Base-by-base conservation (phyloP, 2,797 vertebrate species). In the Anableps anableps region DNA sequence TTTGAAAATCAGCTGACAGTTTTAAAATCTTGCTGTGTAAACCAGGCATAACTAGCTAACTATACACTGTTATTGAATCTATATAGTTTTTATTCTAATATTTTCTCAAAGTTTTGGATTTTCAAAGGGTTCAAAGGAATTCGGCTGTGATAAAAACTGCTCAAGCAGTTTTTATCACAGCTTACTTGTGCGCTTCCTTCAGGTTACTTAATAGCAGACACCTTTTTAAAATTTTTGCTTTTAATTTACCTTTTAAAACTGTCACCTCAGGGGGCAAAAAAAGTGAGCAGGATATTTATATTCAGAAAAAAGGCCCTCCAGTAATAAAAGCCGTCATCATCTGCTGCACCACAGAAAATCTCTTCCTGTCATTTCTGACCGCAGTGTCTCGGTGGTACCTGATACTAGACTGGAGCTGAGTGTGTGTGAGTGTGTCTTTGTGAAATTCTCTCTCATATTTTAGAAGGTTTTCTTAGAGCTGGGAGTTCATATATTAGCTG, bases 341-440 rank as follows among this genome's bases (percentile, higher is more conserved):
- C 75, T 77, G 36, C 29, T 34, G 41, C 76, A 43, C 55, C 75
- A 29, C 50, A n/a, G 88, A 88, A 77, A 58, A 64, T 58, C 74
- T 36, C 71, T 29, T 31, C 36, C 76, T 85, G 80, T 88, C 85
- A 80, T 77, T 78, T 83, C 45, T 73, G 83, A 77, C 80, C 72
- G 36, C 51, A 55, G 50, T 53, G 84, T 36, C 79, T 88, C 81
- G 21, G 73, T 26, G 58, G 36, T 79, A 84, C 84, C 31, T 51
- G 29, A 75, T 75, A 64, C 41, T 38, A 45, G 72, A 51, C 11
- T 50, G 31, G 34, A 9, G 55, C 9, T 78, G 48, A 51, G 66
- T 41, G n/a, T 64, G 29, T 68, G 51, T 26, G 23, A 53, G 4
- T 36, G 38, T 72, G 75, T 31, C 3, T 43, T 1, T 36, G 26